Base-by-base conservation (phyloP, 1,140 invertebrate species). In the Caenorhabditis tropicalis region DNA sequence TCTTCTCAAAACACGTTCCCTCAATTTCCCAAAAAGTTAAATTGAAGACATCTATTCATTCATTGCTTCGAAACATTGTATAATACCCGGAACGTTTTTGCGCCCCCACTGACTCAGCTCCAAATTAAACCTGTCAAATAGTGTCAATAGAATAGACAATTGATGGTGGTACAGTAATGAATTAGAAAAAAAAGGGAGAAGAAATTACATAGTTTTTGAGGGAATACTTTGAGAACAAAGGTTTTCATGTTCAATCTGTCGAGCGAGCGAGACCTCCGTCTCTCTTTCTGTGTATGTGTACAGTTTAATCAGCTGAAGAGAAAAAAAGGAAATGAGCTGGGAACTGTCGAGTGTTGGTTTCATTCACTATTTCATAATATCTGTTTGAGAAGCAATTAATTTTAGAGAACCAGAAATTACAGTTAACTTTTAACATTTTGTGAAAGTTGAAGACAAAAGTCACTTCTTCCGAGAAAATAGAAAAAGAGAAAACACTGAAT, bases 61-160 rank as follows among this genome's bases (percentile, higher is more conserved):
- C n/a, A 27, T 58, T 27, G 24, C 53, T 51, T 16, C 36, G 16
- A 65, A 65, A 65, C n/a, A 74, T 12, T 24, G 29, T 74, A 43
- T 74, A 74, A 74, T 74, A 46, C 65, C 65, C 36, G 65, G 65
- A 74, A 43, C 65, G 36, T 74, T 74, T 46, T 46, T 46, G 36
- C 43, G 36, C 36, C 9, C 36, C n/a, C 29, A 36, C 58, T 74
- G 65, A 74, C 65, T 74, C 65, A 74, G 36, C 65, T 74, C 36
- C 7, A 74, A 74, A 74, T 74, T 74, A 74, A 74, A 74, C 65
- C 36, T 46, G 65, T 74, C 65, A 74, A 74, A 36, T 74, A 36
- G 65, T 74, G 65, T 74, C 36, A 33, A 65, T 74, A 31, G 33
- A 74, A 74, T 74, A 74, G 65, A 74, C 65, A 74, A 74, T 43